Evolutionary conservation across 2,888 invertebrate genomes (phyloP), one percentile per base, ranked within the genome.

Genomic region (Ennomos fuscantarius): DNA sequence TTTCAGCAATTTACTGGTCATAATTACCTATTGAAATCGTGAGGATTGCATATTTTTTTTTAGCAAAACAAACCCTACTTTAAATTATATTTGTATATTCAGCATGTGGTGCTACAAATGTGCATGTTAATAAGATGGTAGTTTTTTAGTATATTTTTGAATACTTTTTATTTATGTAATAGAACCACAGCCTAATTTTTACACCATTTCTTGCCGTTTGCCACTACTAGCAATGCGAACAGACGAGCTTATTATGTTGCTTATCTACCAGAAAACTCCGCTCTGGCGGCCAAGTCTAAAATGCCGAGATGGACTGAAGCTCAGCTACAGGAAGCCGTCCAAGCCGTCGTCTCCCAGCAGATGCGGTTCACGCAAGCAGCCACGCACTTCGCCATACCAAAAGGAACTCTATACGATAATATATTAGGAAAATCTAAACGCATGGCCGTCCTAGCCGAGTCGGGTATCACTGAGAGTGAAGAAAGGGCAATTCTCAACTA

Each of bases 291-390:
- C 91, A 95, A 95, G 92, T 89, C 95, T 93, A 96, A 95, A 93
- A 94, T 95, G 45, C 95, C 95, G 45, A 94, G 94, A 63, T 96
- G 96, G 96, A 95, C 94, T 9, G 95, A 95, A 76, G 93, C 92
- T 56, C 95, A 95, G 81, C 94, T 96, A 41, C 95, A 95, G 82
- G 95, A 95, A 78, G 96, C 96, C 42, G 95, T 96, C 63, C 94
- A 95, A 72, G 95, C 96, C 0, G 95, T 96, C 46, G 94, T 95
- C 69, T 94, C 94, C 3, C 96, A 96, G 84, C 93, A 93, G 79
- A 95, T 96, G 95, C 94, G 96, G 60, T 96, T 96, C 86, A 96
- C 96, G 6, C 95, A 95, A 82, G 96, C 96, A 0, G 94, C 95
- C 10, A 92, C 94, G 12, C 93, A 93, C 72, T 96, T 94, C 86